Evolutionary conservation across 2,113 vertebrate genomes (phyloP).

Genomic region (Etia nguti): DNA sequence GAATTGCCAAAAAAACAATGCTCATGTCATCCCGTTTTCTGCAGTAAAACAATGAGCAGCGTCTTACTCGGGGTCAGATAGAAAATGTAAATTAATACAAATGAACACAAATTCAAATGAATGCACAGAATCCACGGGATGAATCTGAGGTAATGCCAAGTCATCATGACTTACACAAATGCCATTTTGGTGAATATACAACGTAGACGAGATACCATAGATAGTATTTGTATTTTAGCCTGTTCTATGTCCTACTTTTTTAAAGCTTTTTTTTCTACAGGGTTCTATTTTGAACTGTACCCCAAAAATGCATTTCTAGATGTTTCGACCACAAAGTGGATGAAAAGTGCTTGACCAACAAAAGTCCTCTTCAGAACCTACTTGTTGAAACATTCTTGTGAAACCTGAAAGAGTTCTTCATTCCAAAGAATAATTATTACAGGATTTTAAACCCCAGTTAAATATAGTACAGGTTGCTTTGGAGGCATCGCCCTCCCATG

Average conservation of each 20-base stretch:
- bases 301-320: background rate
- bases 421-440: background rate
- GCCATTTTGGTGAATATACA: background rate
- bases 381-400: background rate
- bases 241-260: background rate
- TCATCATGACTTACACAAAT: slow-evolving; percentile 22
- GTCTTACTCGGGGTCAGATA: background rate
- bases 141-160: background rate
- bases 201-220: background rate
- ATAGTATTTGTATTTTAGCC: background rate
- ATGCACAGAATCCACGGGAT: background rate
- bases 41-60: slow-evolving; percentile 18
- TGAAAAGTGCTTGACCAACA: background rate
- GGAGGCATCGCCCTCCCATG: slow-evolving; percentile 21
- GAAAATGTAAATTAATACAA: slow-evolving; percentile 9
- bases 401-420: background rate
- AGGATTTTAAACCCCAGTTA: slow-evolving; percentile 20
- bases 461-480: slow-evolving; percentile 19
- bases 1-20: slow-evolving; percentile 51
- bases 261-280: background rate
- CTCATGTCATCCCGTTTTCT: slow-evolving; percentile 60
- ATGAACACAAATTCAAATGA: background rate
- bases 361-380: background rate
- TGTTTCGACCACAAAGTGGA: background rate
- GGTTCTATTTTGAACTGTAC: background rate